Evolutionary conservation across 2,797 vertebrate species (phyloP).

Genomic region (Pteropus rufus): DNA sequence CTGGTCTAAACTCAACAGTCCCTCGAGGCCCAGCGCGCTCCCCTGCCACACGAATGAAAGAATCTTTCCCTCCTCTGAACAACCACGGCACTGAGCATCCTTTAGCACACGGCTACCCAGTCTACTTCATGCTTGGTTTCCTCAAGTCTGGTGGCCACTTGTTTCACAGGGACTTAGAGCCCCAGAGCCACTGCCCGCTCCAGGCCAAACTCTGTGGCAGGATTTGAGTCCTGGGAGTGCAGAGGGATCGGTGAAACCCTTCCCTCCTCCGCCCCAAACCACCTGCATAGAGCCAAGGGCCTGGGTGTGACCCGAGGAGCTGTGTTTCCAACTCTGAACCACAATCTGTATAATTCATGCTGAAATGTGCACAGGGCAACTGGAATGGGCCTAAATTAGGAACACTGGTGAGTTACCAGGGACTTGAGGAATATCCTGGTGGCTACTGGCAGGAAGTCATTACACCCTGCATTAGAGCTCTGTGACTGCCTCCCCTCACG

Average conservation of each 20-base stretch:
- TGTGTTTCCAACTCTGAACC: neutral
- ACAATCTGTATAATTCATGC: neutral
- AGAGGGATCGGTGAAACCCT: neutral
- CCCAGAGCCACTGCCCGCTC: neutral
- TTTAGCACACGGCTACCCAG: fast-evolving
- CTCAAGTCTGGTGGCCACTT: neutral
- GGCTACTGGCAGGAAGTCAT: neutral
- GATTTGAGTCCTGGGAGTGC: neutral
- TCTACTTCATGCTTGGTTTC: neutral
- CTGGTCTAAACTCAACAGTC: neutral
- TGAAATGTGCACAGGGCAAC: neutral
- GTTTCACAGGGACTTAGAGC: neutral
- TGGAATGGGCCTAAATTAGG: neutral
- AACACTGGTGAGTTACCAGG: neutral
- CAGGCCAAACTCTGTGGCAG: neutral
- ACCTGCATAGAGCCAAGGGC: neutral
- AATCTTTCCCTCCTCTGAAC: no score
- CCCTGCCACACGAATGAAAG: neutral
- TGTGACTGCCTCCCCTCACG: neutral
- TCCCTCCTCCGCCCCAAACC: neutral
- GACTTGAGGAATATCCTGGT: neutral
- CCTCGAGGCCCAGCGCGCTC: neutral
- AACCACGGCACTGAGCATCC: neutral
- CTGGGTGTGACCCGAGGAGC: neutral
- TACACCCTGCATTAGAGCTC: neutral